These are phyloP conservation scores for Alosa alosa DNA, from an alignment of 2,113 vertebrate genomes.

Conservation along the genomic window DNA sequence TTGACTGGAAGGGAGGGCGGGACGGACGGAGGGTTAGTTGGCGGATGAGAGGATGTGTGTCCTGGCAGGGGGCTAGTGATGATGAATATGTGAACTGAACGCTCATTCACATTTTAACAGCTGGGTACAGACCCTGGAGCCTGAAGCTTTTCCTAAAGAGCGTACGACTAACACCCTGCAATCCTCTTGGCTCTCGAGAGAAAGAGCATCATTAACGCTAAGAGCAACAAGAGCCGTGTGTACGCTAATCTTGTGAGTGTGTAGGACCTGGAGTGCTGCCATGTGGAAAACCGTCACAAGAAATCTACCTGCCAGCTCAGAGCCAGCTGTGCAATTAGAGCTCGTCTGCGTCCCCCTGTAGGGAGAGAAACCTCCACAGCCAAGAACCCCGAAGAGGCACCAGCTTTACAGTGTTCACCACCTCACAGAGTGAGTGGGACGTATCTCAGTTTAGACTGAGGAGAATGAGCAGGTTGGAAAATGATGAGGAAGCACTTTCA, in stretches of 20 bases:
- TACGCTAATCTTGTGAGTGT: neutral
- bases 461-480: no score
- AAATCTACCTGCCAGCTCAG: neutral
- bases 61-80: neutral
- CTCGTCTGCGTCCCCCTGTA: neutral
- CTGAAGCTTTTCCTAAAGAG: neutral
- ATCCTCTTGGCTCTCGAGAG: neutral
- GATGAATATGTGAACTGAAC: constrained; percentile 3
- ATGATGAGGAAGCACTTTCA: no score
- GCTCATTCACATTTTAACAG: neutral
- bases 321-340: neutral
- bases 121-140: neutral
- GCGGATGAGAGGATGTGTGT: neutral
- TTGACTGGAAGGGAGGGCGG: neutral
- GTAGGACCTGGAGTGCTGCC: neutral
- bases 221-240: neutral
- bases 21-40: neutral
- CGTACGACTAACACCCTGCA: neutral
- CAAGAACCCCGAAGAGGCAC: neutral
- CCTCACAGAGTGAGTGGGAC: no score
- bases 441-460: no score
- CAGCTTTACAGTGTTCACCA: neutral
- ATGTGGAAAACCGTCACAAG: neutral
- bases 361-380: neutral
- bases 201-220: neutral